phyloP scores from a whole-genome alignment of 2,113 vertebrate genomes.

The Cyanistes caeruleus region DNA sequence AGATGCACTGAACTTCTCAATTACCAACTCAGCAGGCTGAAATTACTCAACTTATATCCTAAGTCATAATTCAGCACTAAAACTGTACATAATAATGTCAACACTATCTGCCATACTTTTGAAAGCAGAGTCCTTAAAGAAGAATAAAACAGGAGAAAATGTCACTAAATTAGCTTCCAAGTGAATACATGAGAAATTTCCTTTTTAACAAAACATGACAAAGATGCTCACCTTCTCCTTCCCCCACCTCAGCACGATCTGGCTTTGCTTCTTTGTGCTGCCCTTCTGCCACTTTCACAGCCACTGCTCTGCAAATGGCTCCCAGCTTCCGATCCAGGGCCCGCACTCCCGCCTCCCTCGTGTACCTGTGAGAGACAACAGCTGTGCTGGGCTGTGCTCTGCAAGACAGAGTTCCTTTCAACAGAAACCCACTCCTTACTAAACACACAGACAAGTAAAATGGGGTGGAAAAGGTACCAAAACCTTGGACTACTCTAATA shows the following conservation, averaged over 20 bases:
- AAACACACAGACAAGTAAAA: background rate
- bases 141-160: background rate
- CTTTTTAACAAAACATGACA: background rate
- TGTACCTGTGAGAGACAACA: slow-evolving; percentile 79
- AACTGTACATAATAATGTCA: background rate
- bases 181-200: background rate
- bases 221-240: slow-evolving; percentile 75
- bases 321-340: slow-evolving; percentile 92
- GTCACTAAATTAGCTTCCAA: background rate
- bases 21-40: background rate
- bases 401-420: background rate
- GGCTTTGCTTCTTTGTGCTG: slow-evolving; percentile 79
- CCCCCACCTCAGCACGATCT: slow-evolving; percentile 60
- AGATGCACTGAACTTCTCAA: background rate
- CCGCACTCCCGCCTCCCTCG: slow-evolving; percentile 93
- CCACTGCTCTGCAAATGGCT: slow-evolving; percentile 92
- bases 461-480: background rate
- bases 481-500: background rate
- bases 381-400: background rate
- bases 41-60: background rate
- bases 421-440: background rate
- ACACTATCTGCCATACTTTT: background rate
- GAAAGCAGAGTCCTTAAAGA: background rate
- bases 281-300: slow-evolving; percentile 93
- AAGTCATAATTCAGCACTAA: background rate